These are phyloP conservation scores for Siphamia tubifer DNA, from an alignment of 2,113 vertebrate species.

Conservation along the genomic window DNA sequence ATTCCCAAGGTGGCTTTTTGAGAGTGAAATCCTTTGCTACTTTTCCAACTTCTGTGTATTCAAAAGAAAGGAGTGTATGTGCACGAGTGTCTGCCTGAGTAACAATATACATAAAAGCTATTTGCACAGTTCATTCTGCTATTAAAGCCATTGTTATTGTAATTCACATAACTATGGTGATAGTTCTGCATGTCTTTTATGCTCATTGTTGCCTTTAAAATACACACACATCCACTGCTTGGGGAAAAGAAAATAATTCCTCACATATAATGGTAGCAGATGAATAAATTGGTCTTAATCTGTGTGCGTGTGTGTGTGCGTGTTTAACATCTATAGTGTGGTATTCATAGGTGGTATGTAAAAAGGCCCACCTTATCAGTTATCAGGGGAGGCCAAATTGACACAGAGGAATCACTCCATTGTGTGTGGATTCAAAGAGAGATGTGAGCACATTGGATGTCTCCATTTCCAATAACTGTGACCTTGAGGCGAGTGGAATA, in stretches of 20 bases:
- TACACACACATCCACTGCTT: conserved; percentile 44
- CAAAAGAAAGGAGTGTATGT: not conserved
- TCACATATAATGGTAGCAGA: conserved; percentile 65
- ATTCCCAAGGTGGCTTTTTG: not conserved
- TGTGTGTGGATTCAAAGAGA: conserved; percentile 72
- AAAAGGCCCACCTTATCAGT: conserved; percentile 66
- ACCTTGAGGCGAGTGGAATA: conserved; percentile 71
- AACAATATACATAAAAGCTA: conserved; percentile 30
- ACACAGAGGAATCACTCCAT: conserved; percentile 74
- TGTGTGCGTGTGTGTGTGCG: conserved; percentile 14
- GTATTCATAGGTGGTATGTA: conserved; percentile 73
- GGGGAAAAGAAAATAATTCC: conserved; percentile 57
- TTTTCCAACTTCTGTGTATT: not conserved
- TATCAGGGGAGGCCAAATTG: conserved; percentile 71
- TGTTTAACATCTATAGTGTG: conserved; percentile 44
- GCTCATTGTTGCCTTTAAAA: conserved; percentile 66
- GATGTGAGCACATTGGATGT: conserved; percentile 72
- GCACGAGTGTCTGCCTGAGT: not conserved
- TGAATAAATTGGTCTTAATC: conserved; percentile 74
- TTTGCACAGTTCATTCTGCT: conserved; percentile 61
- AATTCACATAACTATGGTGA: conserved; percentile 53
- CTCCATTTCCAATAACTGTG: conserved; percentile 77
- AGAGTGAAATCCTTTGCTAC: not conserved
- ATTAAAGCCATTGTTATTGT: conserved; percentile 61
- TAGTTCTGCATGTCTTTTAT: conserved; percentile 62